Evolutionary conservation across 2,113 vertebrate species (phyloP), one percentile per base, ranked within the genome.

Genomic region (Phainopepla nitens): DNA sequence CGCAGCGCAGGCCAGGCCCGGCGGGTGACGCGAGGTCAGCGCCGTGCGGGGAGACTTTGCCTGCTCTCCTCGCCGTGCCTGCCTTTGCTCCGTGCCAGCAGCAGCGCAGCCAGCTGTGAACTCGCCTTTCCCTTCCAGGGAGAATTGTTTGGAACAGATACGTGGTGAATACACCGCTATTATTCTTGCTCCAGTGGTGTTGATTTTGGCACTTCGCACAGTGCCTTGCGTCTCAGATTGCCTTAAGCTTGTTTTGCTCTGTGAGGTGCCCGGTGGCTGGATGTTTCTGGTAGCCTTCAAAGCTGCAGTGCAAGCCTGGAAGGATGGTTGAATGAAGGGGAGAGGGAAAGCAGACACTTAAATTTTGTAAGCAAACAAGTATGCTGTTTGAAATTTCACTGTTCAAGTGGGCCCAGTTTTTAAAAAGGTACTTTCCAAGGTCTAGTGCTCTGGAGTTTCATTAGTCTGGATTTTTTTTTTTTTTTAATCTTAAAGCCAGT

Each of bases 1-100:
- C 3, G 31, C 56, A 36, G 91, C 3, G 2, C 35, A 6, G 84
- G 75, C 87, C 71, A 7, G 90, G 41, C 36, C 7, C 11, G 65
- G 2, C n/a, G 91, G 96, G 96, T 95, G 83, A 95, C 42, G 35
- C 4, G 20, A 85, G 97, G 96, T 94, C 95, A 96, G 56, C 1
- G 2, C 88, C 20, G 36, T 2, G 42, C 50, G 23, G 66, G 92
- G 75, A 77, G 24, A 11, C 66, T 54, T 6, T 41, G 66, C 68
- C 73, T 31, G 78, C 89, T 84, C 90, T 53, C 80, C 65, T 54
- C 13, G 1, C 82, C 3, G 2, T 77, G 88, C 73, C 79, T 69
- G 83, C 19, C 75, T 21, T 12, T 0, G 5, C 54, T 50, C 45
- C 0, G 11, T 79, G 86, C 95, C 87, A 82, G 89, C 95, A 82